Conservation (phyloP, 2,888 invertebrate genomes). For the Gari tellinella region DNA sequence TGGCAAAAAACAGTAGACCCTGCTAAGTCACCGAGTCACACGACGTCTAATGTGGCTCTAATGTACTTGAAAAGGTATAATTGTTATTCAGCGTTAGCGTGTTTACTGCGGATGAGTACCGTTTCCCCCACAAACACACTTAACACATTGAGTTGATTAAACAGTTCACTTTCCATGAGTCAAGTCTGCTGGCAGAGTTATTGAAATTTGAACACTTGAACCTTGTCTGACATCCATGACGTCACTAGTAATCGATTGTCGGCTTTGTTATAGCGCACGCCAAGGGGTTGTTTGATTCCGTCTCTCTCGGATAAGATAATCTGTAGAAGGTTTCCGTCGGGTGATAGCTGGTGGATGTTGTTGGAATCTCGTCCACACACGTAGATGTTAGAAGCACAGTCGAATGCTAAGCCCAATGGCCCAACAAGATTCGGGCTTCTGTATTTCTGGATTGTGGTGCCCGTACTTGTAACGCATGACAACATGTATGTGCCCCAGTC, state of each 20-base stretch:
- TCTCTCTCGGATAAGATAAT: constrained; percentile 47
- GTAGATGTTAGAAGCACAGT: constrained; percentile 51
- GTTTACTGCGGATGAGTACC: too few species aligned
- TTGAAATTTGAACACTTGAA: constrained; percentile 41
- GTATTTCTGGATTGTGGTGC: constrained; percentile 26
- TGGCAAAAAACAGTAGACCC: too few species aligned
- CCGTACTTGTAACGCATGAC: constrained; percentile 25
- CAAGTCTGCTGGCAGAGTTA: constrained; percentile 7
- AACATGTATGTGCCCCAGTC: constrained; percentile 58
- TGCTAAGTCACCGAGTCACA: too few species aligned
- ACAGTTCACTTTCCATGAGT: too few species aligned
- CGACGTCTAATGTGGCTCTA: too few species aligned
- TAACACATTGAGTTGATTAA: too few species aligned
- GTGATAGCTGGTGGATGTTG: constrained; percentile 50
- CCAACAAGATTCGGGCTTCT: constrained; percentile 40
- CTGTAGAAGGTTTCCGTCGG: constrained; percentile 25
- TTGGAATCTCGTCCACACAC: constrained; percentile 50
- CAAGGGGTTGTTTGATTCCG: constrained; percentile 49
- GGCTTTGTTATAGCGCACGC: constrained; percentile 32
- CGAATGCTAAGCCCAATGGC: constrained; percentile 39
- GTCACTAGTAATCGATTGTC: constrained; percentile 55
- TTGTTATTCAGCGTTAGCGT: too few species aligned
- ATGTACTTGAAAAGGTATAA: too few species aligned
- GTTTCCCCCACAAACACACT: too few species aligned
- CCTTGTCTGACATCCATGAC: constrained; percentile 60